phyloP scores from a whole-genome alignment of 64 coral and sea anemone species.

The Actinia equina region DNA sequence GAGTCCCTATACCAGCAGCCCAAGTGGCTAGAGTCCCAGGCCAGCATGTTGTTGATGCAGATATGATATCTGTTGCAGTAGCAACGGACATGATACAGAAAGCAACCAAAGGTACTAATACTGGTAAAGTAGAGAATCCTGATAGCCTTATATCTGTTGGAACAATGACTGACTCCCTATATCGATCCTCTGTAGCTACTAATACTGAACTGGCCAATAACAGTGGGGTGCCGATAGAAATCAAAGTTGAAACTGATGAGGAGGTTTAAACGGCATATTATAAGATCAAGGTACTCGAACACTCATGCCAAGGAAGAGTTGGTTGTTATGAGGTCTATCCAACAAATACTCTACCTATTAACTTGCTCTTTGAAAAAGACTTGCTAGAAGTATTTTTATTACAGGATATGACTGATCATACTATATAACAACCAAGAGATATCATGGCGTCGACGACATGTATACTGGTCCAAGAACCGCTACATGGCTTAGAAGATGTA shows the following conservation, averaged over 20 bases:
- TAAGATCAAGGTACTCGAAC: not conserved
- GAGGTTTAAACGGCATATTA: not conserved
- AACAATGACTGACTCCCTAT: slow-evolving; percentile 91
- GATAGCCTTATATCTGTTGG: slow-evolving; percentile 68
- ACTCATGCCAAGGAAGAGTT: not conserved
- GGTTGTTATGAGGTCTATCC: not conserved
- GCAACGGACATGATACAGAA: slow-evolving; percentile 77
- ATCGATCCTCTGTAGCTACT: slow-evolving; percentile 73
- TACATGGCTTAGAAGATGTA: too few species aligned
- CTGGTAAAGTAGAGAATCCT: slow-evolving; percentile 39
- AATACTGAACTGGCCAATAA: slow-evolving; percentile 13
- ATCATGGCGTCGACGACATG: not conserved
- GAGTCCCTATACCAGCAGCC: not conserved
- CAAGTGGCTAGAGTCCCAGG: not conserved
- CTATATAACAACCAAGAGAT: not conserved
- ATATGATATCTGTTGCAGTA: slow-evolving; percentile 67
- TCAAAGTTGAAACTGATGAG: not conserved
- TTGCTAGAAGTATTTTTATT: not conserved
- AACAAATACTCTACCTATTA: not conserved
- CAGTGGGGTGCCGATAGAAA: not conserved
- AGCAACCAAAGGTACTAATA: slow-evolving; percentile 71
- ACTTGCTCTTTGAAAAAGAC: not conserved
- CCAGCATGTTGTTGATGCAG: not conserved
- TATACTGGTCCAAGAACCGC: too few species aligned
- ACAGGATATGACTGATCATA: too few species aligned